Conservation (phyloP, 1,140 invertebrate genomes). For the Heliconius melpomene region DNA sequence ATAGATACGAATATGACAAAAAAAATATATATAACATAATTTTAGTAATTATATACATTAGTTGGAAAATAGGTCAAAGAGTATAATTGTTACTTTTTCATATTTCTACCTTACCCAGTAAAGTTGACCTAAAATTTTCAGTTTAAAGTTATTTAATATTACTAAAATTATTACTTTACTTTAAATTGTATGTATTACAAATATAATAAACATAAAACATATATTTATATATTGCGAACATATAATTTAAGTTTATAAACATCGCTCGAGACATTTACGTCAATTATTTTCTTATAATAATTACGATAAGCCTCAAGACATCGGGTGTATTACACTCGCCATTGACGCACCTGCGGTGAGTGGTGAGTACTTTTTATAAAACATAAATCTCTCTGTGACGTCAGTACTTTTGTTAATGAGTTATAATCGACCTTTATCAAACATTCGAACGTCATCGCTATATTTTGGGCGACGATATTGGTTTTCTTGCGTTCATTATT, state of each 20-base stretch:
- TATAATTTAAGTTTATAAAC: conserved; percentile 13
- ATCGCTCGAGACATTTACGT: conserved; percentile 47
- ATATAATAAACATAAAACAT: neutral
- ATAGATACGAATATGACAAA: neutral
- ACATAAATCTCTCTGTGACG: conserved; percentile 43
- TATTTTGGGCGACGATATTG: conserved; percentile 26
- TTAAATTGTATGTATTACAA: neutral
- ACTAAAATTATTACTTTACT: neutral
- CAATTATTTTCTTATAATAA: conserved; percentile 56
- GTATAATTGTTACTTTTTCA: neutral
- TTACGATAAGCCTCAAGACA: conserved; percentile 52
- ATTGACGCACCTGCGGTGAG: conserved; percentile 47
- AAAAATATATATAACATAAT: neutral
- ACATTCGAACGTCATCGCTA: conserved; percentile 24
- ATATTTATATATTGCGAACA: neutral
- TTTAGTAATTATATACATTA: neutral
- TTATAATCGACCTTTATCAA: conserved; percentile 32
- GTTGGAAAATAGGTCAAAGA: neutral
- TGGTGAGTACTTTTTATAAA: conserved; percentile 33
- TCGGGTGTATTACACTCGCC: conserved; percentile 28
- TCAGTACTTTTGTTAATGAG: conserved; percentile 30
- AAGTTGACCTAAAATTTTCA: neutral
- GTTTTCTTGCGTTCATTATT: conserved; percentile 1
- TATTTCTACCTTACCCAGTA: neutral
- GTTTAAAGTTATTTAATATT: neutral